These are phyloP conservation scores for Porites australiensis DNA, from an alignment of 64 coral and sea anemone species.

Conservation along the genomic window DNA sequence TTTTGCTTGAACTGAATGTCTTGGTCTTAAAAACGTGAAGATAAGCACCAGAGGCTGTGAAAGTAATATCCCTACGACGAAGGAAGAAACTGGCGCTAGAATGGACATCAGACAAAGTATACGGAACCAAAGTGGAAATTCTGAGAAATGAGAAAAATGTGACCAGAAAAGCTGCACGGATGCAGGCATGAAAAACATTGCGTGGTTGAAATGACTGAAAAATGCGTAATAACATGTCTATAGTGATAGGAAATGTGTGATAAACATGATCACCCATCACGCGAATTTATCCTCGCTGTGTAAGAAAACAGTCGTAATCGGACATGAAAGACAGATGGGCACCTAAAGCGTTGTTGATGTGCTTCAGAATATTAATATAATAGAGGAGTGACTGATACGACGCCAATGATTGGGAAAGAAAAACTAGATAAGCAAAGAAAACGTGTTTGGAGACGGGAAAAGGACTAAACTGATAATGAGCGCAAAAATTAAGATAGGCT, in stretches of 20 bases:
- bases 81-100: conserved; percentile 9
- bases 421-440: conserved; percentile 32
- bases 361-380: conserved; percentile 57
- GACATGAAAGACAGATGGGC: conserved; percentile 53
- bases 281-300: not conserved
- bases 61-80: not conserved
- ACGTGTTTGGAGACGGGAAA: conserved; percentile 34
- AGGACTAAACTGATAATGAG: conserved; percentile 14
- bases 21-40: not conserved
- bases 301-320: conserved; percentile 44
- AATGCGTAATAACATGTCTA: conserved; percentile 29
- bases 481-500: conserved; percentile 35
- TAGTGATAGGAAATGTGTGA: conserved; percentile 28
- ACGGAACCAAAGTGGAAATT: conserved; percentile 20
- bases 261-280: conserved; percentile 32
- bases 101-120: not conserved
- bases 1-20: conserved; percentile 5
- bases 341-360: conserved; percentile 36
- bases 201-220: conserved; percentile 29
- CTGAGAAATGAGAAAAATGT: conserved; percentile 11
- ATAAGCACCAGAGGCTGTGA: not conserved
- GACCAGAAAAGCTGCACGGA: conserved; percentile 25
- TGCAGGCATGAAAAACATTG: conserved; percentile 23
- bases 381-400: conserved; percentile 9
- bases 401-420: conserved; percentile 28